A percentile compares a stretch with the other conserved stretches of the same genome.
Conservation (phyloP, 2,888 invertebrate species). For the Blera fallax region DNA sequence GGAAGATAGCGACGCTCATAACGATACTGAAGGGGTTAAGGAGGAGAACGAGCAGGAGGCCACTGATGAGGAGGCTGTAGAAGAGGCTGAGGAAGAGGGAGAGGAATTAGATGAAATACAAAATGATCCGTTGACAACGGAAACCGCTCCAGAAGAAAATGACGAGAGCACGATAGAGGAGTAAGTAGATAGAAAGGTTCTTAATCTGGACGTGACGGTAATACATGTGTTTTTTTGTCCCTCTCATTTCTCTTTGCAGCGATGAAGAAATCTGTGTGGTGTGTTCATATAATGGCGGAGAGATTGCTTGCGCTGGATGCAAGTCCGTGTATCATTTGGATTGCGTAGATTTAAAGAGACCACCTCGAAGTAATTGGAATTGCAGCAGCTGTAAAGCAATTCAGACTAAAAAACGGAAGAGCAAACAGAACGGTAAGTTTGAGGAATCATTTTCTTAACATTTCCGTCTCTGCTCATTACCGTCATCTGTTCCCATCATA, state of each 20-base stretch:
- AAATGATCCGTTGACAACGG: conserved; percentile 42
- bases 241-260: conserved; percentile 67
- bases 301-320: conserved; percentile 77
- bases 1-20: conserved; percentile 5
- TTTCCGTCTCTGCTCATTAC: conserved; percentile 47
- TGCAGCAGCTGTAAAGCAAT: conserved; percentile 84
- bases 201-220: not conserved
- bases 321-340: conserved; percentile 86
- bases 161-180: conserved; percentile 53
- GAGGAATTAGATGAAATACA: conserved; percentile 56
- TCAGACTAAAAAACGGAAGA: conserved; percentile 77
- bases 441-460: conserved; percentile 63
- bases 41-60: conserved; percentile 64
- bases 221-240: not conserved
- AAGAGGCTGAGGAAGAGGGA: conserved; percentile 64
- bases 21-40: conserved; percentile 48
- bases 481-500: conserved; percentile 1
- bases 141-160: conserved; percentile 72
- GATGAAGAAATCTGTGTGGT: conserved; percentile 77
- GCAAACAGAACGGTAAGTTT: conserved; percentile 74
- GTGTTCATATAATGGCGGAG: conserved; percentile 79
- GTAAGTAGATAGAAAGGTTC: conserved; percentile 41
- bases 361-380: conserved; percentile 85
- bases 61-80: not conserved
- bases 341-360: conserved; percentile 86